Conservation (phyloP, 1,140 invertebrate species). For the Drosophila busckii region DNA sequence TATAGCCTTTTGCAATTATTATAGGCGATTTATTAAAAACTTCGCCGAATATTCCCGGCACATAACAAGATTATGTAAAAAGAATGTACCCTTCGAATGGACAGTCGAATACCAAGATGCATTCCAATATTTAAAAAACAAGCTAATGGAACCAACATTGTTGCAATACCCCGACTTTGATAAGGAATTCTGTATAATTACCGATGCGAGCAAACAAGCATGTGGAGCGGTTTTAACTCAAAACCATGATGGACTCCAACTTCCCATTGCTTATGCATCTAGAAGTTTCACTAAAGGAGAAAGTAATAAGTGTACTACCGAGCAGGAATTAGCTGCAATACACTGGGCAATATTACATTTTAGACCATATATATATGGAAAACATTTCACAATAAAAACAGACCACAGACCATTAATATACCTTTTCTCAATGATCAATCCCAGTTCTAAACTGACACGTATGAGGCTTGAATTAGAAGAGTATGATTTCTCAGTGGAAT, state of each 20-base stretch:
- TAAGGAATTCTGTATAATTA: constrained; percentile 47
- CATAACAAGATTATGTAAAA: constrained; percentile 37
- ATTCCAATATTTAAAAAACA: constrained; percentile 45
- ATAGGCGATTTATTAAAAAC: constrained; percentile 20
- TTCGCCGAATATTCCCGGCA: constrained; percentile 19
- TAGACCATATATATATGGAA: constrained; percentile 70
- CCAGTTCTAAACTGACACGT: constrained; percentile 59
- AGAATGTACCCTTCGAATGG: constrained; percentile 45
- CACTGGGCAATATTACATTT: constrained; percentile 79
- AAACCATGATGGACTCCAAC: constrained; percentile 1
- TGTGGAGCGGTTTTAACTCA: constrained; percentile 39
- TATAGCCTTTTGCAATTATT: constrained; percentile 24
- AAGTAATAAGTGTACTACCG: constrained; percentile 46
- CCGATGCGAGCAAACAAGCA: constrained; percentile 45
- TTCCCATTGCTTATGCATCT: constrained; percentile 51
- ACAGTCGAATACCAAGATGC: constrained; percentile 35
- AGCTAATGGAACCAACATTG: constrained; percentile 44
- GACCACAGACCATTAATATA: constrained; percentile 48
- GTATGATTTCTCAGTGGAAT: constrained; percentile 67
- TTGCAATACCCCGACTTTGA: constrained; percentile 73
- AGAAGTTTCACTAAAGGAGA: constrained; percentile 51
- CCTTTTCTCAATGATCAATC: constrained; percentile 57
- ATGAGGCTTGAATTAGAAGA: constrained; percentile 43
- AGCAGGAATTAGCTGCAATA: constrained; percentile 45
- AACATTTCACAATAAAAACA: constrained; percentile 55